Evolutionary conservation across 2,888 invertebrate species (phyloP).

Genomic region (Lampropteryx suffumata): DNA sequence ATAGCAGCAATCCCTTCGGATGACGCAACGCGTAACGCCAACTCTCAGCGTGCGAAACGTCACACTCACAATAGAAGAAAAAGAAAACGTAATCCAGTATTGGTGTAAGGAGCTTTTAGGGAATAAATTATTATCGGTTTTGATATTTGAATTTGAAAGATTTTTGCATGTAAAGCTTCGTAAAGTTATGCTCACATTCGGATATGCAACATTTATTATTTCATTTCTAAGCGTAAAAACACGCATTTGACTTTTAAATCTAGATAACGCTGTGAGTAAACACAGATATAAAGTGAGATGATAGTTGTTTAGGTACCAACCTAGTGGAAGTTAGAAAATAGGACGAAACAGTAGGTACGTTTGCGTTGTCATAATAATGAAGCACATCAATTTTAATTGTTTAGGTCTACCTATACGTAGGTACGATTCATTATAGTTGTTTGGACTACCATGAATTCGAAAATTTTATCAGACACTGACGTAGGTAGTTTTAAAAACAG

Average conservation of each 20-base stretch:
- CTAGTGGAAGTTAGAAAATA: conserved; percentile 26
- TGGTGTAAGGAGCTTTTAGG: conserved; percentile 55
- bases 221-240: conserved; percentile 28
- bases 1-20: conserved; percentile 66
- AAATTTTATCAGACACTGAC: background rate
- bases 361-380: background rate
- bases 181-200: conserved; percentile 48
- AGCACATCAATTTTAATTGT: conserved; percentile 1
- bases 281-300: conserved; percentile 66
- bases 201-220: conserved; percentile 33
- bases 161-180: conserved; percentile 39
- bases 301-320: conserved; percentile 32
- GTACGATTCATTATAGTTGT: too few species aligned
- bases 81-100: conserved; percentile 70
- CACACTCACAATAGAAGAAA: conserved; percentile 58
- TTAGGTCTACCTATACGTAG: conserved; percentile 7
- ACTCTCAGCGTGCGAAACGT: conserved; percentile 41
- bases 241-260: conserved; percentile 27
- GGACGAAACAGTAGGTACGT: background rate
- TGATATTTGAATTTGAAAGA: conserved; percentile 6
- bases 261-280: conserved; percentile 45
- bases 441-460: too few species aligned
- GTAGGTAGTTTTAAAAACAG: background rate
- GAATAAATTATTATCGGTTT: conserved; percentile 16
- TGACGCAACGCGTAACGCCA: conserved; percentile 33